Conservation (phyloP, 2,797 vertebrate species). For the Characodon lateralis region DNA sequence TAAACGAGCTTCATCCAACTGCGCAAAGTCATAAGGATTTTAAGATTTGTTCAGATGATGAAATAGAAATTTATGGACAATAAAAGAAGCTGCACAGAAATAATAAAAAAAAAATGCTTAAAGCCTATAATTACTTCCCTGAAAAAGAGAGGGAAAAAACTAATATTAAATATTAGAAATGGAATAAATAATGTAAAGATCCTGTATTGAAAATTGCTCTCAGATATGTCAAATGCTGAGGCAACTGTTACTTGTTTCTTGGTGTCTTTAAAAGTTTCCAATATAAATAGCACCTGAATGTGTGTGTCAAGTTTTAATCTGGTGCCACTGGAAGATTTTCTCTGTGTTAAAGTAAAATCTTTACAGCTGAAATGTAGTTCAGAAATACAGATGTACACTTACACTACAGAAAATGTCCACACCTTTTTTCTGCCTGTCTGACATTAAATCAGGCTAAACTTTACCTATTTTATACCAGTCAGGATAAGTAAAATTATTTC, state of each 20-base stretch:
- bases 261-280: not conserved
- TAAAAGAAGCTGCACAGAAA: slow-evolving; percentile 34
- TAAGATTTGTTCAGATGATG: slow-evolving; percentile 29
- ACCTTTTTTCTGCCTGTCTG: not conserved
- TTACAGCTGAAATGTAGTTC: not conserved
- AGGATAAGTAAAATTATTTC: not conserved
- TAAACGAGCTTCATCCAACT: slow-evolving; percentile 45
- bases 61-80: slow-evolving; percentile 30
- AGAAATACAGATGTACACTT: not conserved
- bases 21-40: slow-evolving; percentile 23
- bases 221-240: not conserved
- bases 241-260: not conserved
- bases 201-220: not conserved
- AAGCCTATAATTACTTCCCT: not conserved
- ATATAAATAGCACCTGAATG: not conserved
- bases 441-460: not conserved
- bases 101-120: not conserved
- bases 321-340: not conserved
- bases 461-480: not conserved
- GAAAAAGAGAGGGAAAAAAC: not conserved
- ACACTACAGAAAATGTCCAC: not conserved
- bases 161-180: slow-evolving; percentile 8
- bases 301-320: not conserved
- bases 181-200: slow-evolving; percentile 23
- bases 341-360: not conserved